Evolutionary conservation across 1,140 invertebrate species (phyloP).

Genomic region (Brachionus angularis): DNA sequence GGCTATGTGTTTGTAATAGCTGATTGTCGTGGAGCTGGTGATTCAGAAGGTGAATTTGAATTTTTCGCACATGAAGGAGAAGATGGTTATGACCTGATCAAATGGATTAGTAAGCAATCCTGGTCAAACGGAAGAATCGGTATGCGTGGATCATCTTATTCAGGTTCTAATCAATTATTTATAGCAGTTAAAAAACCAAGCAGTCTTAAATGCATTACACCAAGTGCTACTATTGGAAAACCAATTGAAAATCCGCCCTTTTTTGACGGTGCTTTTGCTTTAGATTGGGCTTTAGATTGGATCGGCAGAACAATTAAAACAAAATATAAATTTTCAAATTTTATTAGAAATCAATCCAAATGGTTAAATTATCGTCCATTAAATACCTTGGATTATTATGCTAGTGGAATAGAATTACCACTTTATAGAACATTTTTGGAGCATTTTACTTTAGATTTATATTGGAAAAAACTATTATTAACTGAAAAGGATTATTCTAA

Average conservation of each 20-base stretch:
- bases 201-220: not conserved
- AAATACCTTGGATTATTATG: conserved; percentile 1
- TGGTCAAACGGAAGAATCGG: conserved; percentile 12
- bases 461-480: not conserved
- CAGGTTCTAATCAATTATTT: conserved; percentile 28
- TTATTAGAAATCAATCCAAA: not conserved
- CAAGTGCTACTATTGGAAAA: not conserved
- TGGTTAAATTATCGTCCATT: conserved; percentile 22
- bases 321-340: no score
- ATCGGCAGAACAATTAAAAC: not conserved
- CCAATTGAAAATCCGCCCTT: conserved; percentile 14
- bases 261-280: not conserved
- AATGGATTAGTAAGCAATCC: not conserved
- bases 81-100: conserved; percentile 34
- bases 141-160: conserved; percentile 18
- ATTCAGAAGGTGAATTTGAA: conserved; percentile 18
- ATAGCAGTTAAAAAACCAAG: conserved; percentile 1
- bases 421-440: conserved; percentile 16
- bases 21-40: not conserved
- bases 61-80: conserved; percentile 7
- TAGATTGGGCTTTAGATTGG: not conserved
- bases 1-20: conserved; percentile 32
- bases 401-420: not conserved
- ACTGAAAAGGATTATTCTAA: not conserved
- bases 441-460: conserved; percentile 7